Evolutionary conservation across 2,888 invertebrate genomes (phyloP).

Genomic region (Lasioglossum zephyrum): DNA sequence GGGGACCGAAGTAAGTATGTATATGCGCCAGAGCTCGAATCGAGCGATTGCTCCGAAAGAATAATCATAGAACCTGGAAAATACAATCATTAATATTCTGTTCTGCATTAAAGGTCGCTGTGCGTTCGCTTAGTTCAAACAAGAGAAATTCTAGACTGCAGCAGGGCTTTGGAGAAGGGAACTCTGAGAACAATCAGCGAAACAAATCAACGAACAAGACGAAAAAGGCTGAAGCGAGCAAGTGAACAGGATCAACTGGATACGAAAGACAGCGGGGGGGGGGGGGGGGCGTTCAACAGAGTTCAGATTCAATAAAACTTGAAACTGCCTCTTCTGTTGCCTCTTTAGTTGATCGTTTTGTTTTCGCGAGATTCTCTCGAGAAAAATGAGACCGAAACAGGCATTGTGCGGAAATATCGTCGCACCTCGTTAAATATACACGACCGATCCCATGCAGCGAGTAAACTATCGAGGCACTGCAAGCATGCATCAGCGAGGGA

Average conservation of each 20-base stretch:
- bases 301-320: not conserved
- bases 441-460: not conserved
- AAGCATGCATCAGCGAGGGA: conserved; percentile 5
- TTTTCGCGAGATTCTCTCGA: not conserved
- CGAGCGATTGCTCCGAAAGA: not conserved
- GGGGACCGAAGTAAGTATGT: not conserved
- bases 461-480: conserved; percentile 7
- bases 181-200: not conserved
- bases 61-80: conserved; percentile 11
- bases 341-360: not conserved
- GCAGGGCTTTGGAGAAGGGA: not conserved
- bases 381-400: not conserved
- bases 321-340: not conserved
- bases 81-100: conserved; percentile 19
- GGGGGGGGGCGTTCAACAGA: not conserved
- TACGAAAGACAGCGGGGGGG: not conserved
- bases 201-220: not conserved
- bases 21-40: not conserved
- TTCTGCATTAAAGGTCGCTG: not conserved
- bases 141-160: not conserved
- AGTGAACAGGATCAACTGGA: not conserved
- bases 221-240: not conserved
- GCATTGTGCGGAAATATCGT: not conserved
- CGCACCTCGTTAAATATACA: not conserved
- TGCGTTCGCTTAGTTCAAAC: not conserved